Conservation (phyloP, 37 sponge, comb jelly and placozoan genomes). For the Beroe forskalii region DNA sequence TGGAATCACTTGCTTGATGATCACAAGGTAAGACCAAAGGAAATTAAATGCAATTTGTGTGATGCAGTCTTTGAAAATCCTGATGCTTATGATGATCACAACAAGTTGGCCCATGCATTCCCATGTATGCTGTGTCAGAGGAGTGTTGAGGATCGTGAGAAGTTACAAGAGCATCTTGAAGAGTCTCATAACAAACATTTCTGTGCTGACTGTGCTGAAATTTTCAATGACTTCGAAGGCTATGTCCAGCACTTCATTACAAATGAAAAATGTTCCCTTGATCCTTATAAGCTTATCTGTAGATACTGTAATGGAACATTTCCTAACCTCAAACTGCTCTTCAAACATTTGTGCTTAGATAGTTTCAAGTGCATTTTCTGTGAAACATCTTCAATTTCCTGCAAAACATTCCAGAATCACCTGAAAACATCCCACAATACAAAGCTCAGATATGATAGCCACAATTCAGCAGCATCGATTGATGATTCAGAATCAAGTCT, state of each 20-base stretch:
- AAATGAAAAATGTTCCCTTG: slow-evolving; percentile 59
- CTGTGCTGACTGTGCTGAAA: slow-evolving; percentile 57
- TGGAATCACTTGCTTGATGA: slow-evolving; percentile 40
- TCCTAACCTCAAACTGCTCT: slow-evolving; percentile 52
- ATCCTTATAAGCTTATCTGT: slow-evolving; percentile 61
- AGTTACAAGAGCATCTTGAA: slow-evolving; percentile 38
- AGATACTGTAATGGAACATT: slow-evolving; percentile 31
- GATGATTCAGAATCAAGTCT: background rate
- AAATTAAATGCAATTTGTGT: slow-evolving; percentile 55
- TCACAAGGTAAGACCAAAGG: slow-evolving; percentile 39
- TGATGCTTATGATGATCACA: slow-evolving; percentile 47
- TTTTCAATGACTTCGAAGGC: slow-evolving; percentile 16
- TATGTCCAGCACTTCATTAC: slow-evolving; percentile 49
- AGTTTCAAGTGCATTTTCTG: slow-evolving; percentile 63
- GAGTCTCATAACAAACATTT: slow-evolving; percentile 24
- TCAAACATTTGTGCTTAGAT: slow-evolving; percentile 49
- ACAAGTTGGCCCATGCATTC: slow-evolving; percentile 12
- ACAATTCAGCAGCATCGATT: background rate
- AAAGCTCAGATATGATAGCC: background rate
- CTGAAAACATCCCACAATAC: slow-evolving; percentile 1
- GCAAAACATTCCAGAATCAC: slow-evolving; percentile 49
- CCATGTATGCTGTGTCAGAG: slow-evolving; percentile 53
- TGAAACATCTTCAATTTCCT: slow-evolving; percentile 5
- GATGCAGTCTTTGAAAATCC: background rate
- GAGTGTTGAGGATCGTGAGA: slow-evolving; percentile 39